Percentiles rank a stretch among this genome's conserved stretches.
These are phyloP conservation scores for Alcedo atthis DNA, from an alignment of 2,797 vertebrate species.

Conservation along the genomic window DNA sequence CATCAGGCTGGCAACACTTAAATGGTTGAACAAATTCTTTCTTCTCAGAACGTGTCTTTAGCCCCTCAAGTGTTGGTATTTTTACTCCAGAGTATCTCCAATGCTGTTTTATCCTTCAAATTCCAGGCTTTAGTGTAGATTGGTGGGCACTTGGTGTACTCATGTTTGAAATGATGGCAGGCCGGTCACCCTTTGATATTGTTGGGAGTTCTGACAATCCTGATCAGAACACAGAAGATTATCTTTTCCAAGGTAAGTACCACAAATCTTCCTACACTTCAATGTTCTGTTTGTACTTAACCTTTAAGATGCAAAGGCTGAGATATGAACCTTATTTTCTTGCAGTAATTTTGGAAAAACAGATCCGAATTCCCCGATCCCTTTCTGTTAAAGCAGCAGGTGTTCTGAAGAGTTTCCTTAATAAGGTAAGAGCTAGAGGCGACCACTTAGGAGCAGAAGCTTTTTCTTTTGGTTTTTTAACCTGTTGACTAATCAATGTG, in stretches of 20 bases:
- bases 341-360: slow-evolving; percentile 98
- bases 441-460: not conserved
- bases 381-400: slow-evolving; percentile 98
- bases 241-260: slow-evolving; percentile 94
- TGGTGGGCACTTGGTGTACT: slow-evolving; percentile 98
- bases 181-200: slow-evolving; percentile 96
- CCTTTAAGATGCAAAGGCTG: not conserved
- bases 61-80: not conserved
- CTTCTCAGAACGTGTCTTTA: not conserved
- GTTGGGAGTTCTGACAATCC: slow-evolving; percentile 98
- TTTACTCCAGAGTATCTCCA: not conserved
- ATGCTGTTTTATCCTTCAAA: not conserved
- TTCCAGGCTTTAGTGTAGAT: slow-evolving; percentile 94
- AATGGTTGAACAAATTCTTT: rapidly evolving
- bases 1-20: not conserved
- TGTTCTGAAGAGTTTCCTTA: slow-evolving; percentile 97
- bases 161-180: slow-evolving; percentile 99
- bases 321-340: slow-evolving; percentile 31
- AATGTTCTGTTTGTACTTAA: not conserved
- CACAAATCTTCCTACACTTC: not conserved
- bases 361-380: slow-evolving; percentile 96
- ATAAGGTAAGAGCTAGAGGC: slow-evolving; percentile 86
- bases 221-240: slow-evolving; percentile 99
- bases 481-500: not conserved
- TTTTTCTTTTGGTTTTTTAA: not conserved